Evolutionary conservation across 2,113 vertebrate genomes (phyloP).

Genomic region (Pseudois nayaur): DNA sequence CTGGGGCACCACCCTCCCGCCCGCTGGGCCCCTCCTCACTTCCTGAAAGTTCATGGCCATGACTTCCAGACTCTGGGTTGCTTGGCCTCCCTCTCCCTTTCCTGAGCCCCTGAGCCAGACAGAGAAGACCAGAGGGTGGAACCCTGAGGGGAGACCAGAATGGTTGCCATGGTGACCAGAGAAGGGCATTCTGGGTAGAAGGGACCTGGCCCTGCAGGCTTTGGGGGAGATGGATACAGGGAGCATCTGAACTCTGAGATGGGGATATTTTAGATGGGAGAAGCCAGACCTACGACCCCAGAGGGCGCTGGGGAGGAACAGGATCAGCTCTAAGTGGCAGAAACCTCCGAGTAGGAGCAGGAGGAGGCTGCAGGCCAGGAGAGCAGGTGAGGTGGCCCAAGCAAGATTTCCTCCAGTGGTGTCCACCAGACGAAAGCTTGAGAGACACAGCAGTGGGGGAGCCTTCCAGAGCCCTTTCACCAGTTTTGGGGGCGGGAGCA

Average conservation of each 20-base stretch:
- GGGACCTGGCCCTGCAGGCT: background rate
- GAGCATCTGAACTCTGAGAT: background rate
- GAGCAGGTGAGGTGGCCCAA: background rate
- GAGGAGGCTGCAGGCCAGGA: background rate
- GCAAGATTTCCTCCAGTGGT: accelerated
- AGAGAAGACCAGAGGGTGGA: background rate
- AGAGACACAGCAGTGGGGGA: background rate
- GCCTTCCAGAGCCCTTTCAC: background rate
- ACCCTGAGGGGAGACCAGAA: conserved; percentile 52
- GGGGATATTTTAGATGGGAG: accelerated
- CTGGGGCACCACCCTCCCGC: background rate
- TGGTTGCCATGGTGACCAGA: conserved; percentile 38
- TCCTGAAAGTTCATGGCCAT: conserved; percentile 68
- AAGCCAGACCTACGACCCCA: accelerated
- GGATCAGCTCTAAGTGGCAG: background rate
- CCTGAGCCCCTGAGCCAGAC: background rate
- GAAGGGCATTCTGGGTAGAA: conserved; percentile 49
- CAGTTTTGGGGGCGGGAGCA: accelerated
- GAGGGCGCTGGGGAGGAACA: background rate
- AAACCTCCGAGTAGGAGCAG: background rate
- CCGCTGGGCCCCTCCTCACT: conserved; percentile 11
- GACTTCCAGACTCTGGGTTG: too few species aligned
- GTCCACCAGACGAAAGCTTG: background rate
- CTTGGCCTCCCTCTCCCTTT: background rate
- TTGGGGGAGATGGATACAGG: accelerated